Conservation (phyloP, 2,113 vertebrate genomes). For the Scortum barcoo region DNA sequence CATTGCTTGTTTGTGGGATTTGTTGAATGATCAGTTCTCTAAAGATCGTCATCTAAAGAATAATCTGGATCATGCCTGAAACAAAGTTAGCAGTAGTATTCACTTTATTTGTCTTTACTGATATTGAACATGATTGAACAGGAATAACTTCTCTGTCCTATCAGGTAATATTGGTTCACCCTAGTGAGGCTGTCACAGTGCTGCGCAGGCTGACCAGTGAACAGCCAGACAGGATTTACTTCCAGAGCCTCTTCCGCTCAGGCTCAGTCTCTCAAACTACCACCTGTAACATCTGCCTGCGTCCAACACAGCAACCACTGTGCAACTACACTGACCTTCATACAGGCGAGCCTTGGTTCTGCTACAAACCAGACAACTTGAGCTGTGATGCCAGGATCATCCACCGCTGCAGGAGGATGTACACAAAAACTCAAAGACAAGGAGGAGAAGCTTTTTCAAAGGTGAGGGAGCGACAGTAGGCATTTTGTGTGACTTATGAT, state of each 20-base stretch:
- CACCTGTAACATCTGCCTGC: slow-evolving; percentile 90
- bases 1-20: too few species aligned
- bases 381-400: slow-evolving; percentile 88
- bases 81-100: neutral
- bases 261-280: slow-evolving; percentile 88
- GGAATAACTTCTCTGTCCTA: neutral
- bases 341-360: slow-evolving; percentile 95
- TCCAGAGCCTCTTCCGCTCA: slow-evolving; percentile 90
- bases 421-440: slow-evolving; percentile 83
- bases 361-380: slow-evolving; percentile 90
- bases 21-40: too few species aligned
- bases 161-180: slow-evolving; percentile 87
- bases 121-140: neutral
- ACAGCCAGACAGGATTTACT: slow-evolving; percentile 89
- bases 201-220: slow-evolving; percentile 87
- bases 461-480: slow-evolving; percentile 58
- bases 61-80: neutral
- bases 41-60: too few species aligned
- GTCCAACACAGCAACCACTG: slow-evolving; percentile 74
- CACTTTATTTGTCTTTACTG: too few species aligned
- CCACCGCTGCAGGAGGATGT: slow-evolving; percentile 87
- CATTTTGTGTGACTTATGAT: neutral
- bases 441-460: slow-evolving; percentile 89
- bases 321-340: slow-evolving; percentile 94
- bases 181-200: slow-evolving; percentile 90